Conservation (phyloP, 2,113 vertebrate species). For the Delphinus delphis region DNA sequence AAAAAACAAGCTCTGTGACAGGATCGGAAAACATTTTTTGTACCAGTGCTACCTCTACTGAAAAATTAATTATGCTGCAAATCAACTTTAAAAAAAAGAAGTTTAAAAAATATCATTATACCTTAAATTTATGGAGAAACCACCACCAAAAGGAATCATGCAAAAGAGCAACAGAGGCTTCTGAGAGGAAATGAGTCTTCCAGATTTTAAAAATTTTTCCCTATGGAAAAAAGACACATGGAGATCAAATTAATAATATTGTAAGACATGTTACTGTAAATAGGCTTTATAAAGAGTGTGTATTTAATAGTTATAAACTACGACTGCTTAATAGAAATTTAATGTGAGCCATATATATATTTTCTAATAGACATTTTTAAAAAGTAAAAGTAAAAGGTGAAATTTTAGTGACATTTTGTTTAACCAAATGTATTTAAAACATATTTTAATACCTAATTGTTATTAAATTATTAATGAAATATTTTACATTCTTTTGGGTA, state of each 20-base stretch:
- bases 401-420: background rate
- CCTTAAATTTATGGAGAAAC: slow-evolving; percentile 81
- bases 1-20: slow-evolving; percentile 34
- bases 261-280: background rate
- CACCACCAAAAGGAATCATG: slow-evolving; percentile 83
- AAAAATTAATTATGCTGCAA: slow-evolving; percentile 36
- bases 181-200: slow-evolving; percentile 78
- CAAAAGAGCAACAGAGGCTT: slow-evolving; percentile 78
- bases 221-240: slow-evolving; percentile 57
- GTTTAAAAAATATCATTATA: slow-evolving; percentile 38
- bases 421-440: slow-evolving; percentile 33
- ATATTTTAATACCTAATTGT: background rate
- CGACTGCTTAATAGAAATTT: background rate
- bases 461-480: background rate
- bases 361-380: background rate
- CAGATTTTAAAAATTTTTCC: slow-evolving; percentile 67
- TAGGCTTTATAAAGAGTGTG: background rate
- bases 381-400: slow-evolving; percentile 18
- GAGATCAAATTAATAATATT: slow-evolving; percentile 20
- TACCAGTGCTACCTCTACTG: background rate
- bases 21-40: slow-evolving; percentile 4
- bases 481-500: background rate
- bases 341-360: background rate
- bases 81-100: background rate
- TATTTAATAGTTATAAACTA: background rate